Evolutionary conservation across 92 coral and sea anemone genomes (phyloP), one percentile per base, ranked within the genome.

Genomic region (Paramuricea clavata): DNA sequence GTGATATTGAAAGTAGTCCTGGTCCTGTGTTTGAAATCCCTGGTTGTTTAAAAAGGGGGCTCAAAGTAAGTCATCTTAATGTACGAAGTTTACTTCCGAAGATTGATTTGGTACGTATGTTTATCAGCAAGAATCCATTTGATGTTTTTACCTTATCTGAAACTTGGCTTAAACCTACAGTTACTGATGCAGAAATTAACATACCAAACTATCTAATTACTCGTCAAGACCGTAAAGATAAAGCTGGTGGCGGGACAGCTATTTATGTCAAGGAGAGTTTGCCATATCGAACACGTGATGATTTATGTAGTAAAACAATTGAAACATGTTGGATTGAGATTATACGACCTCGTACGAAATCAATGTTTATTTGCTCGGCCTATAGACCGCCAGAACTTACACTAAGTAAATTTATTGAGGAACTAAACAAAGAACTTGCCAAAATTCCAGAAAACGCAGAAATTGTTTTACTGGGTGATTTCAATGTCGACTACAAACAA

Each of bases 101-200:
- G 68, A 69, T 81, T 59, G 91, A 87, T 31, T 57, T 30, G 13
- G 13, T 86, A 28, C 76, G 67, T 19, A 1, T 32, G 41, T 86
- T 59, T 19, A 30, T 81, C 6, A 68, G 43, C 34, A 70, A 72
- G 33, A 81, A 87, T 36, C 87, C 87, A 28, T 81, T 87, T 57
- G 90, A 87, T 79, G 81, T 87, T 28, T 50, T 87, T 44, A 81
- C 91, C 16, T 52, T 81, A 87, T 87, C 91, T 1, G 91, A 87
- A 59, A 87, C 88, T 23, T 87, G 91, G 91, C 87, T 81, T 10
- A 87, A 82, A 17, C 62, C 91, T 49, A 19, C 69, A 52, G 59
- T 81, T n/a, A 36, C 81, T 3, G 82, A 81, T 39, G 73, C 76
- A 81, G 87, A 87, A 71, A 49, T 87, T 25, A 81, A 81, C 25